Evolutionary conservation across 1,140 invertebrate species (phyloP).

Genomic region (Anoplophora glabripennis): DNA sequence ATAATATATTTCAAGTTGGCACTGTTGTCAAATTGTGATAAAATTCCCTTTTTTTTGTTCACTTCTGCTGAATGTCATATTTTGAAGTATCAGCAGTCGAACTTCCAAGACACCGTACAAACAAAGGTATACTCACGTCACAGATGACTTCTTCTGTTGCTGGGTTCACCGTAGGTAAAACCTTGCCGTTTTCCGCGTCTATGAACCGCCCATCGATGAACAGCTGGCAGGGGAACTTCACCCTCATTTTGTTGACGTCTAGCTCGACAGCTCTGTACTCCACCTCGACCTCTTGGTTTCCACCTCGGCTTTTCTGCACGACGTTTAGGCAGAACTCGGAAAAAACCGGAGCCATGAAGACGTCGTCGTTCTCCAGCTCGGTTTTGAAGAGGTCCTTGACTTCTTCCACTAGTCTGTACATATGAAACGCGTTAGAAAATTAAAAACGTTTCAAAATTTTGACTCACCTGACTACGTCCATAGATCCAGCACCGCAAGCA

Average conservation of each 20-base stretch:
- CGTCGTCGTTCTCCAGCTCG: conserved; percentile 81
- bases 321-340: conserved; percentile 72
- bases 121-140: conserved; percentile 56
- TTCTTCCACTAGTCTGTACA: conserved; percentile 80
- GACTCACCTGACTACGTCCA: conserved; percentile 84
- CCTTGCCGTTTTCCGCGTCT: conserved; percentile 66
- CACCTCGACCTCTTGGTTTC: conserved; percentile 50
- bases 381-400: conserved; percentile 79
- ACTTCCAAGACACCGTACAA: too few relatives aligned
- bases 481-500: conserved; percentile 85
- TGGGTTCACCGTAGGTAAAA: conserved; percentile 76
- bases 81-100: too few relatives aligned
- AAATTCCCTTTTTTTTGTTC: too few relatives aligned
- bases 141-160: conserved; percentile 80
- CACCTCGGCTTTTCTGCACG: conserved; percentile 65
- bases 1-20: too few relatives aligned
- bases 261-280: conserved; percentile 72
- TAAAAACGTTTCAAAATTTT: not conserved
- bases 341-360: conserved; percentile 91
- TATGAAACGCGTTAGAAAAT: conserved; percentile 10
- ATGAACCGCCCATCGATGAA: conserved; percentile 92
- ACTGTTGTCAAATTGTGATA: too few relatives aligned
- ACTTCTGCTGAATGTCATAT: too few relatives aligned
- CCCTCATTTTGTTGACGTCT: conserved; percentile 76
- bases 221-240: conserved; percentile 82